phyloP scores from a whole-genome alignment of 2,797 vertebrate genomes.

The Acanthurus lineatus region DNA sequence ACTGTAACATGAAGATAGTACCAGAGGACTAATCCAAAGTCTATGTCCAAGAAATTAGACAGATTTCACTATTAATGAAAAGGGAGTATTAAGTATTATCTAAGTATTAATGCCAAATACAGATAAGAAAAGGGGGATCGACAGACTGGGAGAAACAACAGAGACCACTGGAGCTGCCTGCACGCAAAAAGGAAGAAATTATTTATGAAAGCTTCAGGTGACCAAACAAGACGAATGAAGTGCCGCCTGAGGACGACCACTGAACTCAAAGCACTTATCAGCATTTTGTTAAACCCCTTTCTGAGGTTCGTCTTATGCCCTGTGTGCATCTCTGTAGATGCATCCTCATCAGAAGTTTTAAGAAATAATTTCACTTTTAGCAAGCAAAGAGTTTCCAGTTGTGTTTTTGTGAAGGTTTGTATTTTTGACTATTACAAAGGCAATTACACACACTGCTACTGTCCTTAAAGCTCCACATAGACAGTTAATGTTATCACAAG shows the following conservation, averaged over 20 bases:
- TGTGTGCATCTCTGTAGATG: slow-evolving; percentile 2
- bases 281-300: not conserved
- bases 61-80: not conserved
- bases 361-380: not conserved
- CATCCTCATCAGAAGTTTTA: not conserved
- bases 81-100: too few relatives aligned
- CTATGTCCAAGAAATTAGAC: too few relatives aligned
- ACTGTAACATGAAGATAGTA: too few relatives aligned
- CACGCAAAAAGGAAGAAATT: slow-evolving; percentile 7
- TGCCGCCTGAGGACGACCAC: slow-evolving; percentile 6
- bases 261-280: slow-evolving; percentile 5
- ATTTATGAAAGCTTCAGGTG: slow-evolving; percentile 21
- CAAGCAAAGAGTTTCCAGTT: not conserved
- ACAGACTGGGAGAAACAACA: not conserved
- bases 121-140: not conserved
- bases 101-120: not conserved
- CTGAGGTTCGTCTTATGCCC: not conserved
- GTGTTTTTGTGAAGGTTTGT: not conserved
- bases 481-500: not conserved
- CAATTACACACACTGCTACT: not conserved
- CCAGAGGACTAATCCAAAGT: too few relatives aligned
- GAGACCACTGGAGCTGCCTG: slow-evolving; percentile 1
- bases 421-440: not conserved
- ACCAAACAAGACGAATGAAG: slow-evolving; percentile 5
- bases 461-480: not conserved